Evolutionary conservation across 2,797 vertebrate species (phyloP).

Genomic region (Rhabdophis nuchalis): DNA sequence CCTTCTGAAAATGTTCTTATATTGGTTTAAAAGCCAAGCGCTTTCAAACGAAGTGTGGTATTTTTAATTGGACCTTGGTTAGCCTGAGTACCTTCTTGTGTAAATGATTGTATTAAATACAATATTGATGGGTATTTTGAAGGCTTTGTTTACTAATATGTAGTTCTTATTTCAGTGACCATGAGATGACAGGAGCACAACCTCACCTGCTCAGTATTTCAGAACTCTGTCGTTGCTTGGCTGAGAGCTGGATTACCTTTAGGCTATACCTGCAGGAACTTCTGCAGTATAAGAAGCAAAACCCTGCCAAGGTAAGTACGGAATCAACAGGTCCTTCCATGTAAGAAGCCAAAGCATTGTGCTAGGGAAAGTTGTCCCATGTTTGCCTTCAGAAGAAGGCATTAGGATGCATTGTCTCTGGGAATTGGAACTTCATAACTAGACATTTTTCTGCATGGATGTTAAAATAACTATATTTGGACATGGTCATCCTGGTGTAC

Average conservation of each 20-base stretch:
- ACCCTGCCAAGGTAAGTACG: slow-evolving; percentile 87
- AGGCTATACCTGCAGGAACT: slow-evolving; percentile 89
- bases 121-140: slow-evolving; percentile 12
- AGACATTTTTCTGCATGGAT: background rate
- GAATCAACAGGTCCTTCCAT: background rate
- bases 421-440: background rate
- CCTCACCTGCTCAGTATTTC: slow-evolving; percentile 88
- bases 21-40: background rate
- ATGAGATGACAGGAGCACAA: slow-evolving; percentile 74
- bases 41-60: background rate
- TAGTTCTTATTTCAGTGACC: slow-evolving; percentile 77
- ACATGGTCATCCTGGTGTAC: background rate
- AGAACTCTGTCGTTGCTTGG: slow-evolving; percentile 93
- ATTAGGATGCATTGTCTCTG: background rate
- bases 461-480: background rate
- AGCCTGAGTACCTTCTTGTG: background rate
- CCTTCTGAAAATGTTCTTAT: background rate
- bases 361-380: background rate
- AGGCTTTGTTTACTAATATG: slow-evolving; percentile 47
- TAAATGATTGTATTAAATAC: background rate
- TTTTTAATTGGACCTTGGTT: background rate
- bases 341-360: background rate
- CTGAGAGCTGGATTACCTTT: slow-evolving; percentile 93
- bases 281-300: slow-evolving; percentile 91
- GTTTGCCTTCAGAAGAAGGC: background rate